Conservation (phyloP, 2,797 vertebrate genomes). For the Antrozous pallidus region DNA sequence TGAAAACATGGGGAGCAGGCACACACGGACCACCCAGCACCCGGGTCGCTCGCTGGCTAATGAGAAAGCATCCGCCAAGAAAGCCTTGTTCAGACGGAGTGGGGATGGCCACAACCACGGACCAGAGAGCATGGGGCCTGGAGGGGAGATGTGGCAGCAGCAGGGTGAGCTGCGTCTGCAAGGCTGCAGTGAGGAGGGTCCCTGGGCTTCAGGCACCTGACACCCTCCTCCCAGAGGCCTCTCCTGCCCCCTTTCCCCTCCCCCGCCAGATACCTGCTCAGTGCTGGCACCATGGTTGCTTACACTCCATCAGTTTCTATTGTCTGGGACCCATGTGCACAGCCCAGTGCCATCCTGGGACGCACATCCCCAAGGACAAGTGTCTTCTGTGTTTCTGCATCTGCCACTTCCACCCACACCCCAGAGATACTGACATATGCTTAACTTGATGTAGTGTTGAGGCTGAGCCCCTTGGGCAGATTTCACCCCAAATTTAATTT, state of each 20-base stretch:
- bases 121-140: neutral
- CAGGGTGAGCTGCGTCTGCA: neutral
- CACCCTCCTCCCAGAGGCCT: neutral
- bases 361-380: neutral
- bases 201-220: neutral
- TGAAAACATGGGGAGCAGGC: slow-evolving; percentile 61
- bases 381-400: neutral
- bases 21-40: slow-evolving; percentile 44
- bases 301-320: neutral
- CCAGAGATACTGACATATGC: neutral
- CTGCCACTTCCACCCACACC: neutral
- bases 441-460: neutral
- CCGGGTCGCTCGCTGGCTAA: slow-evolving; percentile 50
- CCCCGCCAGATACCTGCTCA: too few relatives aligned
- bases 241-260: neutral
- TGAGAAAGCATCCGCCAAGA: slow-evolving; percentile 66
- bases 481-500: neutral
- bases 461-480: neutral
- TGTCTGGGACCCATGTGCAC: neutral
- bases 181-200: neutral
- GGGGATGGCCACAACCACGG: neutral
- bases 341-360: neutral
- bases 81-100: neutral
- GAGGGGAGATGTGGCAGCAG: neutral
- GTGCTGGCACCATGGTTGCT: neutral